Base-by-base conservation (phyloP, 1,140 invertebrate genomes). In the Bombus confusus region DNA sequence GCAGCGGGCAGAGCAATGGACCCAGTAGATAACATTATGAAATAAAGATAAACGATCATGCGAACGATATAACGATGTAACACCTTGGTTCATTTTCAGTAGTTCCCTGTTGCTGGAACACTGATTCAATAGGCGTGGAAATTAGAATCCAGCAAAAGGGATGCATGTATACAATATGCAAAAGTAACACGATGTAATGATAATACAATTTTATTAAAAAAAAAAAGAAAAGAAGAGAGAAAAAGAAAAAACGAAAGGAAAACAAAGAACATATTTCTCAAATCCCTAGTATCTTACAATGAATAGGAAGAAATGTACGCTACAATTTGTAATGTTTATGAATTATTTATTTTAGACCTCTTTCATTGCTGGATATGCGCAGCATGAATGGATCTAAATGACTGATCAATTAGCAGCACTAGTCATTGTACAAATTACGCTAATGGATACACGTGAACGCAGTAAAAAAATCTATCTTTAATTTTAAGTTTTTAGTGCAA, bases 221-320 rank as follows among this genome's bases (percentile, higher is more conserved):
- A 72, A 22, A 62, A 79, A 28, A 71, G 28, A 39, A 71, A 28
- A 10, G 15, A 71, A 41, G 28, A 28, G 12, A 34, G 25, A 57
- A n/a, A 57, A 28, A 75, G 8, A 12, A 37, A 25, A 75, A 41
- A 75, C 22, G n/a, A n/a, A 47, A 73, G 6, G 39, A 52, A 34
- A 73, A 64, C 18, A 64, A 41, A 62, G 66, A 87, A 66, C 64
- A 43, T 79, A 87, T 86, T 87, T 89, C 86, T 91, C 66, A 84
- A 75, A 85, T 88, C 87, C 84, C 93, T 93, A 88, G 69, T 92
- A 93, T 92, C 89, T 93, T 94, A 95, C 92, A 95, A 91, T 93
- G 88, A 92, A 86, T 91, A 93, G 85, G 92, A 93, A 87, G 86
- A 91, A 90, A 90, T 87, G 90, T 93, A 93, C 88, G 90, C 91